phyloP scores from a whole-genome alignment of 2,888 invertebrate species.

The Patella depressa region DNA sequence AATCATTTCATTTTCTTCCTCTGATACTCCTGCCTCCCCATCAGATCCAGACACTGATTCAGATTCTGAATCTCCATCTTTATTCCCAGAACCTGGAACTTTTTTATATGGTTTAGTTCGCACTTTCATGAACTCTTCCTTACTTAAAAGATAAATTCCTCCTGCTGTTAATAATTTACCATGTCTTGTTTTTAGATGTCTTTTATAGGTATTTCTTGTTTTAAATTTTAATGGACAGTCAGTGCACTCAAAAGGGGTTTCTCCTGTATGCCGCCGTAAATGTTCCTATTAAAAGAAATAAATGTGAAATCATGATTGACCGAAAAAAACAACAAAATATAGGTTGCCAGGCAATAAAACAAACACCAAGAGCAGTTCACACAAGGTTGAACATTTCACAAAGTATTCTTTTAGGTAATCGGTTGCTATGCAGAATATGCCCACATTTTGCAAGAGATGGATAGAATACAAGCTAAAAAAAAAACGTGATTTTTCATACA shows the following conservation, averaged over 20 bases:
- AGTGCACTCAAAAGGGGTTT: conserved; percentile 66
- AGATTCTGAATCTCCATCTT: neutral
- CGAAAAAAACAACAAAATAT: too few relatives aligned
- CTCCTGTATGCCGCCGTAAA: conserved; percentile 73
- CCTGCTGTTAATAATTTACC: conserved; percentile 75
- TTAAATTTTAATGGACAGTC: conserved; percentile 73
- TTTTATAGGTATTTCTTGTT: conserved; percentile 77
- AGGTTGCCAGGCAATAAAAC: too few relatives aligned
- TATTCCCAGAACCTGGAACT: conserved; percentile 10
- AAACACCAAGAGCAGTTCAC: too few relatives aligned
- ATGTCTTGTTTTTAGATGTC: conserved; percentile 76
- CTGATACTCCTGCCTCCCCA: neutral
- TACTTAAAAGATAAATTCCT: conserved; percentile 73
- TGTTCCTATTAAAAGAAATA: conserved; percentile 70
- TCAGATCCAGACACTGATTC: neutral
- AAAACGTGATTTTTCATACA: too few relatives aligned
- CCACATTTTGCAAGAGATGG: too few relatives aligned
- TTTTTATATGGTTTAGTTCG: conserved; percentile 55
- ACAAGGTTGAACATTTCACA: too few relatives aligned
- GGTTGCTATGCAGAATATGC: too few relatives aligned
- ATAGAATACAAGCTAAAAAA: too few relatives aligned
- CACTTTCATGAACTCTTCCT: conserved; percentile 67
- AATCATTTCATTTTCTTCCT: too few relatives aligned
- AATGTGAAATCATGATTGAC: neutral
- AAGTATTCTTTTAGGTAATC: too few relatives aligned